These are phyloP conservation scores for Limnephilus lunatus DNA, from an alignment of 2,888 invertebrate genomes.

Conservation along the genomic window DNA sequence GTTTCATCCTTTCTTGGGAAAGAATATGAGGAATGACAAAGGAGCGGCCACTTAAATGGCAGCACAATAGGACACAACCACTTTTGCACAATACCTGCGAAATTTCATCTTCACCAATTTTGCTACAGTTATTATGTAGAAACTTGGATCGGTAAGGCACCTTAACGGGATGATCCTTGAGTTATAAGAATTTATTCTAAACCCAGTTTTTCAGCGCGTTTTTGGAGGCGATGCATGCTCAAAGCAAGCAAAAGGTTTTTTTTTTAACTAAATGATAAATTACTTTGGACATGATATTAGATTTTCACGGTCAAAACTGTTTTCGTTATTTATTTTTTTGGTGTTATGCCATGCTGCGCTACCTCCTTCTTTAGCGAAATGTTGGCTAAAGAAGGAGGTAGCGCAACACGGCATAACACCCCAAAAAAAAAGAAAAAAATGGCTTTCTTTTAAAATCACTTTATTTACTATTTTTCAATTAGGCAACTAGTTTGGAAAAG, in stretches of 20 bases:
- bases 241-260: no score
- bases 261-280: neutral
- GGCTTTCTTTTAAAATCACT: no score
- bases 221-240: neutral
- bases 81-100: conserved; percentile 45
- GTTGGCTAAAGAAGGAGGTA: no score
- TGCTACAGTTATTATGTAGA: neutral
- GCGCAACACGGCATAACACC: no score
- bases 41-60: conserved; percentile 34
- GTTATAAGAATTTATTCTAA: neutral
- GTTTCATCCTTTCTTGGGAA: conserved; percentile 15
- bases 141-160: neutral
- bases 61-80: conserved; percentile 27
- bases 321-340: no score
- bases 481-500: no score
- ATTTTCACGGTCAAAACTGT: no score
- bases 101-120: conserved; percentile 18
- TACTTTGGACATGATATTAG: no score
- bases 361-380: no score
- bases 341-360: no score
- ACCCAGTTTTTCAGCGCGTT: neutral
- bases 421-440: no score
- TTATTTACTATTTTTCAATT: no score
- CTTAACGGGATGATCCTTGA: neutral
- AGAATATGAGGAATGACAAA: conserved; percentile 11